Percentiles rank a stretch among this genome's conserved stretches.
phyloP scores from a whole-genome alignment of 2,113 vertebrate genomes.

The Serinus canaria region DNA sequence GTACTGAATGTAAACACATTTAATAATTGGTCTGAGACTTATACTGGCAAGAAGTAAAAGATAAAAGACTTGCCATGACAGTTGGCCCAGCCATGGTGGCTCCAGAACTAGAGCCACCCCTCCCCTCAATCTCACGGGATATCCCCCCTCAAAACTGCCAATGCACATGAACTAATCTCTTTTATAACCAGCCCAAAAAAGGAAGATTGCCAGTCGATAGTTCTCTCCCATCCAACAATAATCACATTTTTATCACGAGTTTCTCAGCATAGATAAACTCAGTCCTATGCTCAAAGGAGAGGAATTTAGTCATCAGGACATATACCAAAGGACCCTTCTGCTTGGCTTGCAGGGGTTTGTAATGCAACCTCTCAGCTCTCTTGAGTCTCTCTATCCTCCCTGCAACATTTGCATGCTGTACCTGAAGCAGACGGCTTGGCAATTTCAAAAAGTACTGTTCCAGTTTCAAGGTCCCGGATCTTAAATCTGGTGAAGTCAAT shows the following conservation, averaged over 20 bases:
- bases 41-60: neutral
- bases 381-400: neutral
- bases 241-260: neutral
- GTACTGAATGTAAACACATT: neutral
- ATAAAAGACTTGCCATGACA: neutral
- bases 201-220: neutral
- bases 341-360: neutral
- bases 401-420: neutral
- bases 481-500: slow-evolving; percentile 98
- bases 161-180: neutral
- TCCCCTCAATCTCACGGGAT: neutral
- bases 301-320: neutral
- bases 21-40: neutral
- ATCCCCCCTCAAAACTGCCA: neutral
- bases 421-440: slow-evolving; percentile 91
- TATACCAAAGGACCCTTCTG: neutral
- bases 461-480: slow-evolving; percentile 94
- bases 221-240: neutral
- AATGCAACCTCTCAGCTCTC: neutral
- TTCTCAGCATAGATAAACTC: neutral
- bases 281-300: neutral
- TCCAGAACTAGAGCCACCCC: neutral
- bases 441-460: slow-evolving; percentile 96
- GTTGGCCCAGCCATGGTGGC: neutral
- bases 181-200: neutral